Evolutionary conservation across 2,113 vertebrate genomes (phyloP).

Genomic region (Vulpes vulpes): DNA sequence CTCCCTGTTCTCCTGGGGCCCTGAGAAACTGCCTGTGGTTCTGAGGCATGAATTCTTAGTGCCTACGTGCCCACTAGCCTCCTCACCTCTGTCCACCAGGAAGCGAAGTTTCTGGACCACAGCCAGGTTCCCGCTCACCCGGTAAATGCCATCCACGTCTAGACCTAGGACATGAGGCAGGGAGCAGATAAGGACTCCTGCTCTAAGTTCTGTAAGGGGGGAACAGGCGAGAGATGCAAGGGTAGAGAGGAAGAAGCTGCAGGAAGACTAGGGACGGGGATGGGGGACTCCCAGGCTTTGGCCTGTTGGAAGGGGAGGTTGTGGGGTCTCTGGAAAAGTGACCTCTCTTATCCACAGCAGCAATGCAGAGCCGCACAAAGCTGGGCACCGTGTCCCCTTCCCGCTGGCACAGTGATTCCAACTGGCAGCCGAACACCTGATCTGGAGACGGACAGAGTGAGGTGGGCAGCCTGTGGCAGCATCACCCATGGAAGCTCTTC

Average conservation of each 20-base stretch:
- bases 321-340: not conserved
- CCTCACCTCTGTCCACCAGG: slow-evolving; percentile 94
- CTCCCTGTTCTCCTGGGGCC: not conserved
- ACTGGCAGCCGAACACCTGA: slow-evolving; percentile 95
- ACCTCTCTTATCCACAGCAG: slow-evolving; percentile 95
- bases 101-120: slow-evolving; percentile 96
- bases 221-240: not conserved
- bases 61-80: not conserved
- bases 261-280: not conserved
- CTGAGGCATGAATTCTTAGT: not conserved
- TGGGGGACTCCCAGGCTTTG: not conserved
- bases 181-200: not conserved
- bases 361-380: slow-evolving; percentile 93
- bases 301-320: not conserved
- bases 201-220: not conserved
- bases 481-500: not conserved
- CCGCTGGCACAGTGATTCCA: slow-evolving; percentile 94
- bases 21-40: not conserved
- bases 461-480: not conserved
- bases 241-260: not conserved
- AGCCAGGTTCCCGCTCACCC: slow-evolving; percentile 95
- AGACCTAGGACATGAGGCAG: slow-evolving; percentile 87
- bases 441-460: slow-evolving; percentile 85
- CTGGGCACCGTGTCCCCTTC: slow-evolving; percentile 92
- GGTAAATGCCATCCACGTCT: slow-evolving; percentile 95